Evolutionary conservation across 2,797 vertebrate genomes (phyloP), one percentile per base, ranked within the genome.

Genomic region (Sebastes taczanowskii): DNA sequence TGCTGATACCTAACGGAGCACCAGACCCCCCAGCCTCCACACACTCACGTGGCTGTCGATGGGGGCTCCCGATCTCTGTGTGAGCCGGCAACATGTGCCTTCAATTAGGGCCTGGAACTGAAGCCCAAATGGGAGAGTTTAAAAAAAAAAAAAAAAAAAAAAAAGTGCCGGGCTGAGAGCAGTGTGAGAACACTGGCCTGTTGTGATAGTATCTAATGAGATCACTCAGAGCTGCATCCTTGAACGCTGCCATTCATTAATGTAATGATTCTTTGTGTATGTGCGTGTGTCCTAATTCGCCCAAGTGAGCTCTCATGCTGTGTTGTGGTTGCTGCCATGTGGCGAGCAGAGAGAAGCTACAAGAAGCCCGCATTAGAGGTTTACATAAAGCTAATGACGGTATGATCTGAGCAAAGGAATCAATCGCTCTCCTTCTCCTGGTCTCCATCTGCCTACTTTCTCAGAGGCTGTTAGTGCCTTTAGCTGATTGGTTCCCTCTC

Each of bases 181-280:
- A 52, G 55, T 66, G 82, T 84, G 81, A 87, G 89, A 87, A 92
- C 86, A 90, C 89, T 88, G 85, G 88, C 77, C 86, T 86, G 91
- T 87, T 93, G 88, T 93, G 92, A 90, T 90, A 73, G 80, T 20
- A 74, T 92, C 88, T 94, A 93, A 93, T 93, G 81, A 94, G 87
- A 94, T 93, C 86, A 92, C 88, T 85, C 84, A 78, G 84, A 78
- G 84, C 85, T 71, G 72, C 76, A 81, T 91, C 88, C 78, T 86
- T 88, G 80, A 91, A 74, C 55, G 66, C 89, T 89, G 83, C 80
- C 80, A 67, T 76, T 91, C 86, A 86, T 90, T 85, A 80, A 89
- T 34, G 66, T 78, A 80, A 74, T 77, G 74, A 78, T 74, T 85
- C 71, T 77, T 22, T 74, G 46, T 83, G 62, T 64, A 20, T 78